A percentile compares a stretch with the other conserved stretches of the same genome.
Conservation (phyloP, 2,797 vertebrate species). For the Chaunax sp. region DNA sequence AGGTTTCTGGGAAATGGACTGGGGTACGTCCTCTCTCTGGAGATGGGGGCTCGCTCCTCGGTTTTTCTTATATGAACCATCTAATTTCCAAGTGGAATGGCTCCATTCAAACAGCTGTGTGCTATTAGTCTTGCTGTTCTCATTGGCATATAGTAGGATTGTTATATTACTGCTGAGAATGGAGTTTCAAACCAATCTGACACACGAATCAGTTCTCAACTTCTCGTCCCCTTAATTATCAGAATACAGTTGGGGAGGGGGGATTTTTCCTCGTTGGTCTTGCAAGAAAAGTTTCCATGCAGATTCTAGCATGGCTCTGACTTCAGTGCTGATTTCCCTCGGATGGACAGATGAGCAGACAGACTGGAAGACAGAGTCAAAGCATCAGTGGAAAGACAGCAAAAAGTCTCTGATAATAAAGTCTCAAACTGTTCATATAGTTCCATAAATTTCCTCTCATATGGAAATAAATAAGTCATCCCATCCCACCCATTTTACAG, state of each 20-base stretch:
- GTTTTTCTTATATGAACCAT: slow-evolving; percentile 57
- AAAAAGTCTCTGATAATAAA: too few species aligned
- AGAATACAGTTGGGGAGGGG: slow-evolving; percentile 36
- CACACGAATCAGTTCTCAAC: slow-evolving; percentile 57
- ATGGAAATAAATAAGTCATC: too few species aligned
- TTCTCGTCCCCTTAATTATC: slow-evolving; percentile 67
- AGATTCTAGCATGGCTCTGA: slow-evolving; percentile 59
- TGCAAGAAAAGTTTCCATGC: slow-evolving; percentile 75
- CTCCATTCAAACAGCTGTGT: slow-evolving; percentile 77
- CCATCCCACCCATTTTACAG: too few species aligned
- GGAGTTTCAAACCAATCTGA: slow-evolving; percentile 55
- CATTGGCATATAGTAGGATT: slow-evolving; percentile 61
- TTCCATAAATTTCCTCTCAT: too few species aligned
- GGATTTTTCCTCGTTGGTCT: slow-evolving; percentile 39
- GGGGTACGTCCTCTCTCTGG: slow-evolving; percentile 41
- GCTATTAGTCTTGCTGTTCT: slow-evolving; percentile 69
- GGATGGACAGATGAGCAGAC: slow-evolving; percentile 49
- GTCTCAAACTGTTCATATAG: too few species aligned
- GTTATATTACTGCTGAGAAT: slow-evolving; percentile 65
- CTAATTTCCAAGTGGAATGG: slow-evolving; percentile 71
- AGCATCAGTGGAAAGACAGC: slow-evolving; percentile 1
- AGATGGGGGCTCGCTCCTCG: slow-evolving; percentile 41
- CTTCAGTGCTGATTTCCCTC: slow-evolving; percentile 52
- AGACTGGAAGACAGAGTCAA: slow-evolving; percentile 29
- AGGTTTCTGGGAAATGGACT: slow-evolving; percentile 66